Conservation (phyloP, 2,888 invertebrate genomes). For the Odontomyia ornata region DNA sequence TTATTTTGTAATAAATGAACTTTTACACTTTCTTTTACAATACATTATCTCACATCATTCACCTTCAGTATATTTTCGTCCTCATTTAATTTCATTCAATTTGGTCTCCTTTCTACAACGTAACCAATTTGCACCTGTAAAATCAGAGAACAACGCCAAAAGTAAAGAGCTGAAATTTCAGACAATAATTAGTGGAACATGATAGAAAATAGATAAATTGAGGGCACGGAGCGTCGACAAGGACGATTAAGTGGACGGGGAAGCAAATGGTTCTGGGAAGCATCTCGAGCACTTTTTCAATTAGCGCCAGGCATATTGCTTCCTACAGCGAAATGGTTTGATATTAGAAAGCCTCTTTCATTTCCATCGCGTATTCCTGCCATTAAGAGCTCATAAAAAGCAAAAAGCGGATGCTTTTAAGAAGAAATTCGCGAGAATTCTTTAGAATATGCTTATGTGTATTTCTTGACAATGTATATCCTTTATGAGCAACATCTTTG, state of each 20-base stretch:
- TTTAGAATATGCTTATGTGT: background rate
- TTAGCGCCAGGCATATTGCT: slow-evolving; percentile 13
- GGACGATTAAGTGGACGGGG: background rate
- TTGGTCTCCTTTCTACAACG: background rate
- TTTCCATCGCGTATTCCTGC: background rate
- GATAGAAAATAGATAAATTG: slow-evolving; percentile 20
- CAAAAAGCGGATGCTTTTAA: background rate
- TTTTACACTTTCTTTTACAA: background rate
- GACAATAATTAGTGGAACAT: slow-evolving; percentile 35
- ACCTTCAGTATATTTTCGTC: background rate
- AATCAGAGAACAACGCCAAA: background rate
- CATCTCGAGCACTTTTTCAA: slow-evolving; percentile 10
- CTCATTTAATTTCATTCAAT: background rate
- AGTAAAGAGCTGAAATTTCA: slow-evolving; percentile 38
- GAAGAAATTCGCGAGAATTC: background rate
- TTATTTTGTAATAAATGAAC: slow-evolving; percentile 1
- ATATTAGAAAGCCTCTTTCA: background rate
- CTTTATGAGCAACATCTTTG: background rate
- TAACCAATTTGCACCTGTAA: background rate
- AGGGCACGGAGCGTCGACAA: background rate
- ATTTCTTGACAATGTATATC: background rate
- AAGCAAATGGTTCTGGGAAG: background rate
- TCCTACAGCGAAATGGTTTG: background rate
- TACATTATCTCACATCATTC: background rate
- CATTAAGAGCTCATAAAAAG: background rate